phyloP scores from a whole-genome alignment of 2,797 vertebrate species.

The Acropternis orthonyx region DNA sequence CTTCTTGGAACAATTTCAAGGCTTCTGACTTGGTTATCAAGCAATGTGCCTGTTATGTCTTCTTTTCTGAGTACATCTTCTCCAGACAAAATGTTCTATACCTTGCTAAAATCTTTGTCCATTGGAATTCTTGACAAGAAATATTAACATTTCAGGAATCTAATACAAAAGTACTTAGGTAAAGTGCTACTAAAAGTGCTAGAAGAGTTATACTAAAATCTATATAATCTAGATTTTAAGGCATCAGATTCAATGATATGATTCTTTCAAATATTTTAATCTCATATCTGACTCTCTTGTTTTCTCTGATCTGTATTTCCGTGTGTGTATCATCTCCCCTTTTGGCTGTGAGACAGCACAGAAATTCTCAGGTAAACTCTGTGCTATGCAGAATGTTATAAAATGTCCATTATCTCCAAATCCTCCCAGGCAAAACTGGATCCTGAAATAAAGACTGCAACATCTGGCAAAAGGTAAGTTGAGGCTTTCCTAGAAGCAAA shows the following conservation, averaged over 20 bases:
- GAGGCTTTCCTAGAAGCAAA: neutral
- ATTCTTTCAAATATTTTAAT: neutral
- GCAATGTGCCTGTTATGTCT: no score
- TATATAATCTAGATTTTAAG: no score
- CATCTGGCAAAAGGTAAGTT: neutral
- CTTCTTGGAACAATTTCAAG: no score
- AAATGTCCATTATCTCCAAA: neutral
- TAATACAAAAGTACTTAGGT: no score
- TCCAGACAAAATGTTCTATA: no score
- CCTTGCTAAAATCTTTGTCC: no score
- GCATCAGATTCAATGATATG: neutral
- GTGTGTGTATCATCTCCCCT: fast-evolving
- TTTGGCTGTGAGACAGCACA: neutral
- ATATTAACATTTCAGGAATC: no score
- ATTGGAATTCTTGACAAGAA: no score
- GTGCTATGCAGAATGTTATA: neutral
- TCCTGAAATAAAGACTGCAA: neutral
- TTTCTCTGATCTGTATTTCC: neutral
- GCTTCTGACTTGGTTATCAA: no score
- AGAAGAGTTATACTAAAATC: no score
- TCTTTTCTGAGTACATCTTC: no score
- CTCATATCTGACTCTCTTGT: neutral
- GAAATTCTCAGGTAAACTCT: neutral
- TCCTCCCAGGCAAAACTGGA: neutral
- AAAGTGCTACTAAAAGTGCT: no score